Evolutionary conservation across 2,797 vertebrate species (phyloP).

Genomic region (Mus minutoides): DNA sequence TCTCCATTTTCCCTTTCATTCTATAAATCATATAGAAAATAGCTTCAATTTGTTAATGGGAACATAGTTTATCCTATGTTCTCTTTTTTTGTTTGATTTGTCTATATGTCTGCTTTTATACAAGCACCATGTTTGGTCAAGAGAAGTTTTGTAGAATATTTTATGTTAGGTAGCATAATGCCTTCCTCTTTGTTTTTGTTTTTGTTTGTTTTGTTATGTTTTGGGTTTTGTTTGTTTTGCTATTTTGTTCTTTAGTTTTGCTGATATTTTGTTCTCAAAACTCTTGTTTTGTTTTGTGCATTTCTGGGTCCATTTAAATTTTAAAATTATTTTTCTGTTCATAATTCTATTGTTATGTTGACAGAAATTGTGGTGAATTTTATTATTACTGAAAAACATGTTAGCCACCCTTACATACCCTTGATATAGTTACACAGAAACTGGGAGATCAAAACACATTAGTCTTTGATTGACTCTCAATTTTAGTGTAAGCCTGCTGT

Average conservation of each 20-base stretch:
- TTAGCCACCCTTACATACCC: neutral
- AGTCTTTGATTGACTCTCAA: neutral
- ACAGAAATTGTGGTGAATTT: neutral
- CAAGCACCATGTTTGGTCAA: neutral
- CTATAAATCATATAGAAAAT: neutral
- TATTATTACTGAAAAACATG: neutral
- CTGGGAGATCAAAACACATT: neutral
- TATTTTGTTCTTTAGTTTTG: neutral
- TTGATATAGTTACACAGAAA: neutral
- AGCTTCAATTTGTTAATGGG: neutral
- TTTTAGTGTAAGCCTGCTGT: neutral
- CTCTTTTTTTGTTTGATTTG: neutral
- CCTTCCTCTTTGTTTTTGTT: neutral
- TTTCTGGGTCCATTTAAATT: neutral
- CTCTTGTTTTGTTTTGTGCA: neutral
- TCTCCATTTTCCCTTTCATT: neutral
- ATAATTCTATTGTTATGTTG: neutral
- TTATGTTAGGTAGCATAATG: neutral
- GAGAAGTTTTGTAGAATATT: neutral
- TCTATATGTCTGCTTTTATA: neutral
- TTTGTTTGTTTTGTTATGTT: neutral
- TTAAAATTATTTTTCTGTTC: neutral
- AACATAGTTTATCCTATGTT: neutral
- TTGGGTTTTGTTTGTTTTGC: neutral
- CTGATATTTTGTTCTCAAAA: neutral